These are phyloP conservation scores for Drosophila falleni DNA, from an alignment of 2,888 invertebrate genomes.

Conservation along the genomic window DNA sequence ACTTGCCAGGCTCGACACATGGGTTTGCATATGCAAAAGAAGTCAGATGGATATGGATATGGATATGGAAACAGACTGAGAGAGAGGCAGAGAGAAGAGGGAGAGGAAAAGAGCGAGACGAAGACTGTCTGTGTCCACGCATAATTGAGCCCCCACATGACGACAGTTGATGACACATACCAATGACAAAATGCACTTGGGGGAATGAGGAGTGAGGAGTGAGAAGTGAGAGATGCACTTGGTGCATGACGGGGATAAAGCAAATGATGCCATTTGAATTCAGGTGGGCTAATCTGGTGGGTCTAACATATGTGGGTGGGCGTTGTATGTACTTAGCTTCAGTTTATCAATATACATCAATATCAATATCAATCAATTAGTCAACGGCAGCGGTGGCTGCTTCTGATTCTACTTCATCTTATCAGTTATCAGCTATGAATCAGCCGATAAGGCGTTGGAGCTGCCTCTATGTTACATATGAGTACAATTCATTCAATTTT, in stretches of 20 bases:
- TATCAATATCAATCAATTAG: slow-evolving; percentile 62
- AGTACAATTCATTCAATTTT: slow-evolving; percentile 12
- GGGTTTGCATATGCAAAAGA: slow-evolving; percentile 38
- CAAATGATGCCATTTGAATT: not conserved
- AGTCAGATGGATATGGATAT: slow-evolving; percentile 31
- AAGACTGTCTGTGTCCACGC: slow-evolving; percentile 63
- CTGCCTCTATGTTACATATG: too few species aligned
- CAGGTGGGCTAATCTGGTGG: too few species aligned
- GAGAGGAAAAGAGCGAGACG: not conserved
- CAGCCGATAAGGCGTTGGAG: slow-evolving; percentile 43
- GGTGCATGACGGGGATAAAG: not conserved
- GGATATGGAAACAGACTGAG: slow-evolving; percentile 5
- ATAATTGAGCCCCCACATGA: slow-evolving; percentile 68
- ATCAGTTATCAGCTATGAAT: slow-evolving; percentile 46
- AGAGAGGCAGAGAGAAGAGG: not conserved
- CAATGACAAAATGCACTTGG: slow-evolving; percentile 27
- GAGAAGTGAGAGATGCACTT: not conserved
- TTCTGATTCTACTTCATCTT: slow-evolving; percentile 5
- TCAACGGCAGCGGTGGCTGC: slow-evolving; percentile 20
- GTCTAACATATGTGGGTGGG: not conserved
- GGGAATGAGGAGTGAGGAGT: not conserved
- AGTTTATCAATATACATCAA: slow-evolving; percentile 23
- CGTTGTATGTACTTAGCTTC: slow-evolving; percentile 1
- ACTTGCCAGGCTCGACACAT: slow-evolving; percentile 43
- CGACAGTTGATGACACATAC: slow-evolving; percentile 51